Base-by-base conservation (phyloP, 2,888 invertebrate species). In the Saturnia pavonia region DNA sequence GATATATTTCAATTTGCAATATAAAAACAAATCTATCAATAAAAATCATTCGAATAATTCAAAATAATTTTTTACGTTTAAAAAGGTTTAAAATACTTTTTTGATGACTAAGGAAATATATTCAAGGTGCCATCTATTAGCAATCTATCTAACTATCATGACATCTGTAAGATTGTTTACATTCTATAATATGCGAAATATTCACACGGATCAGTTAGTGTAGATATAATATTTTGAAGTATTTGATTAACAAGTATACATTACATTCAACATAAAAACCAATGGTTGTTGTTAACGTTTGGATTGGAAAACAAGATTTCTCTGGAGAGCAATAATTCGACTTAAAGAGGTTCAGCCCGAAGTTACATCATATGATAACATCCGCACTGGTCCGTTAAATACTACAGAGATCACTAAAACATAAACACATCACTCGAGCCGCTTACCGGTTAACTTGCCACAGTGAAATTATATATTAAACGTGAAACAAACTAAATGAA, bases 361-460 rank as follows among this genome's bases (percentile, higher is more conserved):
- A 72, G 74, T 75, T 76, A 79, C 80, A 76, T 77, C 79, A 81
- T 75, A 69, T 70, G 88, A 88, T 88, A 85, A 74, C 78, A 83
- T 80, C 80, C 81, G 72, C 79, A 84, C 85, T 81, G 72, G 74
- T 79, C 77, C 82, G 79, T 82, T 81, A 82, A 84, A 85, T 83
- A 81, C 80, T 80, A 78, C 75, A 40, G 72, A 74, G 71, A 70
- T 76, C 75, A 74, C 78, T 80, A 75, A 79, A 80, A 81, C 84
- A 85, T 85, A 86, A 87, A 87, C 85, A 85, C 85, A 84, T 87
- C 87, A 78, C 79, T 80, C 74, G 73, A 68, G 70, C 70, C 68
- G 70, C 70, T 54, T 70, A 54, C 54, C 66, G 45, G 25, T 54
- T 42, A 7, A 65, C 57, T 60, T 51, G 22, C 16, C 65, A 65